Evolutionary conservation across 2,113 vertebrate species (phyloP), one percentile per base, ranked within the genome.

Genomic region (Tangachromis dhanisi): DNA sequence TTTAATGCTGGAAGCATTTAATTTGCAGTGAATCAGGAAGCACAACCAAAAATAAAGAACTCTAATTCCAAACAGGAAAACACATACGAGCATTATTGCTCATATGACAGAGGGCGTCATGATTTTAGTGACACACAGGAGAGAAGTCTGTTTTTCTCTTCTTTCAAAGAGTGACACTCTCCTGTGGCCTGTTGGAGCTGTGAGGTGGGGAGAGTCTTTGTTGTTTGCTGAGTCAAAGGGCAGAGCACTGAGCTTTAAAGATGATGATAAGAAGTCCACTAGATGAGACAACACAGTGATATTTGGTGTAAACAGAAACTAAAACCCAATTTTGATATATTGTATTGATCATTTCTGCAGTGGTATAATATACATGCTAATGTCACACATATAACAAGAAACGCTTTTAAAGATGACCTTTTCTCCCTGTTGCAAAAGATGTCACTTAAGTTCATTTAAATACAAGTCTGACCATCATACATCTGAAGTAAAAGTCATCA

Each of bases 1-100:
- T 89, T 86, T 89, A 85, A 85, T 81, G 84, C 73, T 57, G 29
- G 54, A 45, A 63, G 81, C 87, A 4, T 92, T 85, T 91, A 86
- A 93, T 93, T 82, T 53, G 82, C 26, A 80, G 85, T 92, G 21
- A 42, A 78, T 73, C 81, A 78, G 29, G 40, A 90, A 57, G 84
- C 2, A 13, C 49, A 55, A 63, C 1, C 80, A 83, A 54, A 83
- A 78, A 76, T 42, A n/a, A 84, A 79, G 26, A 78, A 71, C 29
- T 81, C 33, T 79, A 80, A 83, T 40, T 38, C 26, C 17, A 55
- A 80, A 61, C 33, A 49, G 47, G 33, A 21, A 61, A 55, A 54
- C 24, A 42, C 13, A 55, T 1, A 6, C 6, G 4, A 6, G 68
- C 13, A 33, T 78, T 54, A 5, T 21, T 80, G 17, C 42, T 35